These are phyloP conservation scores for Agonopterix subpropinquella DNA, from an alignment of 2,888 invertebrate genomes.

Conservation along the genomic window DNA sequence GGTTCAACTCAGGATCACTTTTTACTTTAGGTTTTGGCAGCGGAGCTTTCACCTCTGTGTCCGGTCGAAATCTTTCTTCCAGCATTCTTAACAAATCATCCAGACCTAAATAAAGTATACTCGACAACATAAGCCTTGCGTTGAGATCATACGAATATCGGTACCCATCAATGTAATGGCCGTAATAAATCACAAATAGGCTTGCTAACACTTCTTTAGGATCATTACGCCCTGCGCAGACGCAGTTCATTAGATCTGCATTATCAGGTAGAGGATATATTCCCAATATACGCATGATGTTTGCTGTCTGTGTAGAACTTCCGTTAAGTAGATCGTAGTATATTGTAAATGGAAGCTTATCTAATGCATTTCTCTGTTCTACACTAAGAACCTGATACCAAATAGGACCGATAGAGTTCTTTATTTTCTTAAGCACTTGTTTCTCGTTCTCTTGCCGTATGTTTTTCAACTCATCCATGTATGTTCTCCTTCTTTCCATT, in stretches of 20 bases:
- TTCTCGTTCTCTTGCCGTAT: slow-evolving; percentile 33
- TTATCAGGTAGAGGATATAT: slow-evolving; percentile 39
- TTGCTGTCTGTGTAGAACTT: slow-evolving; percentile 35
- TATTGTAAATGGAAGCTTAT: slow-evolving; percentile 38
- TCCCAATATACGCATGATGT: slow-evolving; percentile 41
- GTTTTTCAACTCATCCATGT: slow-evolving; percentile 54
- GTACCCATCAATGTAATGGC: slow-evolving; percentile 44
- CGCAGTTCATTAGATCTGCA: slow-evolving; percentile 45
- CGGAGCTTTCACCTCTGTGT: slow-evolving; percentile 16
- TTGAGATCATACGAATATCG: slow-evolving; percentile 41
- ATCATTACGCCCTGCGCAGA: slow-evolving; percentile 40
- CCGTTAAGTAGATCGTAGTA: slow-evolving; percentile 59
- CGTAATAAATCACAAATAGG: slow-evolving; percentile 39
- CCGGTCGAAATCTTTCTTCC: slow-evolving; percentile 39
- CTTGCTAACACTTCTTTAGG: slow-evolving; percentile 56
- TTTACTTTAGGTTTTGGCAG: slow-evolving; percentile 30
- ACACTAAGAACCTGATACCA: slow-evolving; percentile 65
- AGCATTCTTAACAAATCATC: slow-evolving; percentile 38
- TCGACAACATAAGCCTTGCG: slow-evolving; percentile 50
- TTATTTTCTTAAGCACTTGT: slow-evolving; percentile 25
- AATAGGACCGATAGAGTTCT: slow-evolving; percentile 38
- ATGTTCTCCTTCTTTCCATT: slow-evolving; percentile 43
- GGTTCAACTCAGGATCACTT: slow-evolving; percentile 25
- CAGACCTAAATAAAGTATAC: slow-evolving; percentile 52
- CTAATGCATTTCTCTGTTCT: slow-evolving; percentile 45